phyloP scores from a whole-genome alignment of 1,140 invertebrate genomes.

The Cyclargus thomasi region DNA sequence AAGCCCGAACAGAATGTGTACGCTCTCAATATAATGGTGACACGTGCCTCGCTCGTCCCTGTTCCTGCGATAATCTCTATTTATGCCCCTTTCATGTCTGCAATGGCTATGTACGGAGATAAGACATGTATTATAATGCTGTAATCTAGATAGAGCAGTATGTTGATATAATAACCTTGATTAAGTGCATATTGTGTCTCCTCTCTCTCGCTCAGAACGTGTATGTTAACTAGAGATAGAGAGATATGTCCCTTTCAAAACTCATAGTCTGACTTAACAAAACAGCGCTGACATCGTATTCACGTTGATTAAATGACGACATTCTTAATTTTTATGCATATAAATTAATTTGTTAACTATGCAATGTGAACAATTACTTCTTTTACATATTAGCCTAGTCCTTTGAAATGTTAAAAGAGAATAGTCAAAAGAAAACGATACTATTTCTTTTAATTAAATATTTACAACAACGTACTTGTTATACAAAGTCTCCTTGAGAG shows the following conservation, averaged over 20 bases:
- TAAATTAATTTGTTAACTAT: too few relatives aligned
- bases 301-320: too few relatives aligned
- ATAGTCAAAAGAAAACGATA: background rate
- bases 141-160: background rate
- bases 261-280: too few relatives aligned
- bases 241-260: too few relatives aligned
- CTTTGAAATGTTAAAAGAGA: background rate
- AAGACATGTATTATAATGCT: background rate
- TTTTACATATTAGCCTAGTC: too few relatives aligned
- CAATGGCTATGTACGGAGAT: background rate
- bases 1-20: background rate
- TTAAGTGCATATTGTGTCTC: background rate
- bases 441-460: background rate
- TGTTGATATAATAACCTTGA: background rate
- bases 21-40: background rate
- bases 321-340: too few relatives aligned
- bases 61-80: background rate
- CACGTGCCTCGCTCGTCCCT: background rate
- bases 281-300: too few relatives aligned
- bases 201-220: background rate
- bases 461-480: slow-evolving; percentile 6
- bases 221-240: too few relatives aligned
- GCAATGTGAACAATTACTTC: too few relatives aligned
- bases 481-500: slow-evolving; percentile 15
- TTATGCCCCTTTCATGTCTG: background rate